Percentiles rank a stretch among this genome's conserved stretches.
Evolutionary conservation across 2,888 invertebrate species (phyloP).

Genomic region (Macropis europaea): DNA sequence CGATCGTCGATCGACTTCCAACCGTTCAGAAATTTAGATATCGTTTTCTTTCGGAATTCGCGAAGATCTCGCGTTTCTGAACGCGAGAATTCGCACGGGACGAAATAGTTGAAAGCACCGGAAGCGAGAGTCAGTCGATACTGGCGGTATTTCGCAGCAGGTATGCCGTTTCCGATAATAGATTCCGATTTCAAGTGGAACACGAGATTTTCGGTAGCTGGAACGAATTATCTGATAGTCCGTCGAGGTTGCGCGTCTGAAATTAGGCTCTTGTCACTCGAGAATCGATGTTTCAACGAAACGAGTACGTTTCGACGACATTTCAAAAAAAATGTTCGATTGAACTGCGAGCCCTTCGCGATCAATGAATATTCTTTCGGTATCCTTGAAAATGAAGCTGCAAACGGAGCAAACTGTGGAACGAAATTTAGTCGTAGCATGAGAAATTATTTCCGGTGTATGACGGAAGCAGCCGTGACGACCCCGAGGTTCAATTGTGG

Average conservation of each 20-base stretch:
- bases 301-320: constrained; percentile 48
- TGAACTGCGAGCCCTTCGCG: too few relatives aligned
- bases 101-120: constrained; percentile 1
- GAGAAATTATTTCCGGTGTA: constrained; percentile 27
- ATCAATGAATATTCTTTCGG: too few relatives aligned
- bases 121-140: constrained; percentile 26
- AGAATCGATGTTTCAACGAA: constrained; percentile 8
- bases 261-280: constrained; percentile 38
- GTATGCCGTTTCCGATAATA: constrained; percentile 12
- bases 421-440: constrained; percentile 6
- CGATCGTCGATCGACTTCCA: neutral
- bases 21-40: too few relatives aligned
- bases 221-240: constrained; percentile 27
- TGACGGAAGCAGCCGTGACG: constrained; percentile 22
- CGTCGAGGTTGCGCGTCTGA: constrained; percentile 7
- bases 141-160: neutral
- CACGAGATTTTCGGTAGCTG: constrained; percentile 21
- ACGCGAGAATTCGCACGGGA: neutral
- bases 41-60: neutral
- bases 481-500: constrained; percentile 10
- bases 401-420: neutral
- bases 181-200: constrained; percentile 43
- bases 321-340: too few relatives aligned
- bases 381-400: neutral
- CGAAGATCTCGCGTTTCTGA: constrained; percentile 6